Evolutionary conservation across 2,797 vertebrate genomes (phyloP).

Genomic region (Hozukius guyotensis): DNA sequence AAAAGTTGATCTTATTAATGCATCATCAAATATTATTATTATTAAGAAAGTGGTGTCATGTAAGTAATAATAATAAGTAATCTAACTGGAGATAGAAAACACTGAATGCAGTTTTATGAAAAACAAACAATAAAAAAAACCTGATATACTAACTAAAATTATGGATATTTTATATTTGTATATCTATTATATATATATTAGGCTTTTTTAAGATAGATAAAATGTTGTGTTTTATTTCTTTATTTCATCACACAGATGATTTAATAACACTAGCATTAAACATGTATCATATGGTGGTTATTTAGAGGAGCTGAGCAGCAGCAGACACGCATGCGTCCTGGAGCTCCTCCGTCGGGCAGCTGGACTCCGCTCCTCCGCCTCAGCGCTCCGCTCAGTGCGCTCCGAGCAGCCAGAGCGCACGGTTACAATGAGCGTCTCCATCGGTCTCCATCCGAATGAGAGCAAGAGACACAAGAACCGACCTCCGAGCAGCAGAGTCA

Average conservation of each 20-base stretch:
- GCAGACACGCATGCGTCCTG: slow-evolving; percentile 66
- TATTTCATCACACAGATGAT: no score
- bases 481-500: slow-evolving; percentile 60
- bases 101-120: no score
- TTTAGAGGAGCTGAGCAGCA: slow-evolving; percentile 8
- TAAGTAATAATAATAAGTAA: background rate
- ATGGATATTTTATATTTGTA: background rate
- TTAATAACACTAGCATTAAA: background rate
- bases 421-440: slow-evolving; percentile 91
- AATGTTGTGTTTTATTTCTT: background rate
- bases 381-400: slow-evolving; percentile 70
- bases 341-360: slow-evolving; percentile 31
- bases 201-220: background rate
- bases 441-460: slow-evolving; percentile 74
- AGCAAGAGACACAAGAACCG: slow-evolving; percentile 59
- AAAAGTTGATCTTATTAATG: background rate
- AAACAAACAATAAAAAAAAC: background rate
- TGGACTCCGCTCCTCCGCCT: background rate
- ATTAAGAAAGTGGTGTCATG: background rate
- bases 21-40: background rate
- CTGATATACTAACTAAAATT: background rate
- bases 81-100: background rate
- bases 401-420: slow-evolving; percentile 84
- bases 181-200: background rate
- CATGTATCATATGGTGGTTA: background rate